Base-by-base conservation (phyloP, 1,140 invertebrate genomes). In the Cecropterus lyciades region DNA sequence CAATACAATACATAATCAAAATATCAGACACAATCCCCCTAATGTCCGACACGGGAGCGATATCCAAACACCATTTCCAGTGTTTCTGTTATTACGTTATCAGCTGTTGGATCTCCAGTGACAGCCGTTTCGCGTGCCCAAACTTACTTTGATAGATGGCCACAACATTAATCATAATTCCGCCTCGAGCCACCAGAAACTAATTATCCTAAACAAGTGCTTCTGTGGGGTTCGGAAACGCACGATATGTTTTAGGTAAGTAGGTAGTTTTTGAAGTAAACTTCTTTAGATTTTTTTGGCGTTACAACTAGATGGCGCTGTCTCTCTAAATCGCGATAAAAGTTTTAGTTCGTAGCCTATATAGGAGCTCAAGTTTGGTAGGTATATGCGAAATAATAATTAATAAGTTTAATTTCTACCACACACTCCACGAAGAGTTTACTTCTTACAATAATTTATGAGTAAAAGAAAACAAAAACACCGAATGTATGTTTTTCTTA, bases 151-250 rank as follows among this genome's bases (percentile, higher is more conserved):
- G 73, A 75, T 75, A 59, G 69, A 75, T 75, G 51, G 56, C 52
- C 48, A 33, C 65, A 69, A 62, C 53, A 75, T 73, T 70, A 73
- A 78, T 75, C 68, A 78, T 62, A 45, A 42, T 46, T 51, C 49
- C 62, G 52, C 52, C 53, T 65, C 51, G 17, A 45, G 48, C 59
- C 65, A 45, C 62, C 57, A 65, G 65, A 52, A 75, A 71, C 64
- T 72, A 71, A 75, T 75, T 75, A 75, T 57, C 40, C 57, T 67
- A 46, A 45, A 69, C 56, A 40, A 70, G 40, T 64, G 33, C 9
- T 20, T n/a, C 43, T 16, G 30, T 55, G 43, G 69, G 69, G 63
- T 46, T 51, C 33, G 9, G 27, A 5, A 40, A 63, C 24, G 27
- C 14, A 33, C 3, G 51, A 33, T 33, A 33, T 13, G 2, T 15